These are phyloP conservation scores for Podabrus alpinus DNA, from an alignment of 2,888 invertebrate genomes.

Conservation along the genomic window DNA sequence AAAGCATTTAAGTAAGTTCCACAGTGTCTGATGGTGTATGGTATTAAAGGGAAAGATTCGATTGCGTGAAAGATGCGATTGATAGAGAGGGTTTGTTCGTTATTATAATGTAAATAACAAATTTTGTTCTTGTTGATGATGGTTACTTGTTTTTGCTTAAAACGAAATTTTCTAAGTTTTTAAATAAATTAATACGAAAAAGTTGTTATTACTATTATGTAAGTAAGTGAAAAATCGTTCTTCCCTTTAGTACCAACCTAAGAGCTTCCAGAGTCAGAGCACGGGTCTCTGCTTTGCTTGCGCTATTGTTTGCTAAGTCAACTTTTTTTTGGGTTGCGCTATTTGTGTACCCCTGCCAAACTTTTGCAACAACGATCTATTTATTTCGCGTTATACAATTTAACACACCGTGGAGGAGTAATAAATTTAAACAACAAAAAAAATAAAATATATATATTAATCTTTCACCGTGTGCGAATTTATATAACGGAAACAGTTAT, in stretches of 20 bases:
- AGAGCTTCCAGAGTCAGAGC: constrained; percentile 57
- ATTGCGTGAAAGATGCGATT: constrained; percentile 20
- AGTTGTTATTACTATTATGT: constrained; percentile 47
- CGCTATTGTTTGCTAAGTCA: constrained; percentile 53
- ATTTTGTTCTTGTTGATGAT: constrained; percentile 29
- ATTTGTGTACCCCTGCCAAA: constrained; percentile 46
- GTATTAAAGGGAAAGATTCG: constrained; percentile 56
- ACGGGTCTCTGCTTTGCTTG: constrained; percentile 57
- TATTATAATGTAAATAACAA: constrained; percentile 38
- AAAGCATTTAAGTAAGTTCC: constrained; percentile 56
- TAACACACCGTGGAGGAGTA: not conserved
- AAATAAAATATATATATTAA: too few species aligned
- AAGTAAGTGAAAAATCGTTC: constrained; percentile 47
- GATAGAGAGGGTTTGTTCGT: constrained; percentile 22
- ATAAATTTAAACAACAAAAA: too few species aligned
- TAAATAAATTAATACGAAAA: constrained; percentile 37
- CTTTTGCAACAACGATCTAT: constrained; percentile 35
- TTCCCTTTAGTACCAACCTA: constrained; percentile 56
- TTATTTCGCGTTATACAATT: constrained; percentile 21
- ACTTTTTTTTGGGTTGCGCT: constrained; percentile 55
- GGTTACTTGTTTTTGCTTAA: constrained; percentile 40
- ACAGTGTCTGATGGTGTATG: constrained; percentile 43
- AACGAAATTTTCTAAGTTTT: constrained; percentile 25
- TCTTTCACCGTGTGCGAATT: not conserved
- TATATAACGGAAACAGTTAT: not conserved